Base-by-base conservation (phyloP, 2,888 invertebrate species). In the Gari tellinella region DNA sequence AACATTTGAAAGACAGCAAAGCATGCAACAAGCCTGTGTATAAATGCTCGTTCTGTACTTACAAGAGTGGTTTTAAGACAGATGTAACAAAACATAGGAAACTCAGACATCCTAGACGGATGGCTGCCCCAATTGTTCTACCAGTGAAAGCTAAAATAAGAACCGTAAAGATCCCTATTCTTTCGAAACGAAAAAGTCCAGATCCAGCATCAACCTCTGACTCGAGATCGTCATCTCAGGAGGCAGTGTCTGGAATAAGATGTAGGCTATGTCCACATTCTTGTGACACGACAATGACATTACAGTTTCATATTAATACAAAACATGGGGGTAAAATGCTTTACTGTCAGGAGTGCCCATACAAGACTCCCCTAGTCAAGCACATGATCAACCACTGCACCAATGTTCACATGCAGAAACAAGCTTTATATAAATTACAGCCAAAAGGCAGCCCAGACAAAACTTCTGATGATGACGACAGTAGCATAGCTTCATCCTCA, bases 371-470 rank as follows among this genome's bases (percentile, higher is more conserved):
- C 12, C 55, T 83, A 21, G 61, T 73, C 7, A 79, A 81, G 37
- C 77, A 81, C 25, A 79, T 82, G 66, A 57, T 75, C 0, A 73
- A 74, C 37, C 84, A 84, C 21, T 79, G 79, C 40, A 62, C 37
- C 19, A 53, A 72, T 64, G 65, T 75, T 7, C 79, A 79, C 38
- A 38, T 49, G 14, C 68, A 72, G 45, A 53, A 51, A 40, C 4
- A 64, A 43, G 40, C 58, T 23, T 19, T 51, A 14, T 49, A 46
- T 17, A 25, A 37, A 31, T 21, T 41, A 31, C 40, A 45, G 23
- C 8, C 38, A 21, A 31, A 15, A 46, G 38, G 19, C 8, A 26
- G 38, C 10, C 38, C 55, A 23, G 19, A 25, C 26, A 26, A 41
- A 51, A 40, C 10, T 7, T 10, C 23, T 7, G 23, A 21, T n/a